A percentile compares a stretch with the other conserved stretches of the same genome.
phyloP scores from a whole-genome alignment of 2,888 invertebrate species.

The Chironomus tentans region DNA sequence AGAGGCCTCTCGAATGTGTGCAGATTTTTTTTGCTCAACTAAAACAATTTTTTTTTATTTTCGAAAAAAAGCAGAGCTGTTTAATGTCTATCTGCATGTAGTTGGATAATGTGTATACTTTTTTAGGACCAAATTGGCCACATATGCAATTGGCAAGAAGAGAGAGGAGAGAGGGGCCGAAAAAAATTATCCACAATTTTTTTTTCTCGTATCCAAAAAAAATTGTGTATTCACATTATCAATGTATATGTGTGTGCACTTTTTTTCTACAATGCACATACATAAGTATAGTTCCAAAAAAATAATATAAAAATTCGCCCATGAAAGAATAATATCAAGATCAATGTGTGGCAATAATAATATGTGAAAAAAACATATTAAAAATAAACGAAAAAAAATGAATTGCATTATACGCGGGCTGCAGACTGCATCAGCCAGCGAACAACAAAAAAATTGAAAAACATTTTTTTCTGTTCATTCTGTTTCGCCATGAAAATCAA shows the following conservation, averaged over 20 bases:
- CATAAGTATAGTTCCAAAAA: conserved; percentile 25
- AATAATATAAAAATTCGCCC: neutral
- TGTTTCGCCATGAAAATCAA: conserved; percentile 24
- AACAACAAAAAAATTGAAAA: neutral
- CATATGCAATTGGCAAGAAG: neutral
- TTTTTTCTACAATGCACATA: conserved; percentile 22
- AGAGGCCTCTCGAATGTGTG: neutral
- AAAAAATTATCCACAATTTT: conserved; percentile 14
- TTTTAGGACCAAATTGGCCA: neutral
- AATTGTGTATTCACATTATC: neutral
- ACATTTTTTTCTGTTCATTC: conserved; percentile 15
- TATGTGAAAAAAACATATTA: conserved; percentile 27
- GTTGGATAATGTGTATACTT: neutral
- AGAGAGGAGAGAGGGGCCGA: conserved; percentile 23
- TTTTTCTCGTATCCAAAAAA: conserved; percentile 18
- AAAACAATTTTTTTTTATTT: neutral
- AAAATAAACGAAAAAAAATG: conserved; percentile 26
- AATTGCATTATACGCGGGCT: conserved; percentile 27
- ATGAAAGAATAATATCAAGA: conserved; percentile 21
- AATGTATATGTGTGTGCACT: conserved; percentile 13
- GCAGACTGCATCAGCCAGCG: conserved; percentile 23
- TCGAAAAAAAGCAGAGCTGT: neutral
- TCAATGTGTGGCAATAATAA: conserved; percentile 24
- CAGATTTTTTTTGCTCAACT: neutral
- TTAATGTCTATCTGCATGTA: conserved; percentile 16